A percentile compares a stretch with the other conserved stretches of the same genome.
phyloP scores from a whole-genome alignment of 1,140 invertebrate genomes.

The Psix sp. region DNA sequence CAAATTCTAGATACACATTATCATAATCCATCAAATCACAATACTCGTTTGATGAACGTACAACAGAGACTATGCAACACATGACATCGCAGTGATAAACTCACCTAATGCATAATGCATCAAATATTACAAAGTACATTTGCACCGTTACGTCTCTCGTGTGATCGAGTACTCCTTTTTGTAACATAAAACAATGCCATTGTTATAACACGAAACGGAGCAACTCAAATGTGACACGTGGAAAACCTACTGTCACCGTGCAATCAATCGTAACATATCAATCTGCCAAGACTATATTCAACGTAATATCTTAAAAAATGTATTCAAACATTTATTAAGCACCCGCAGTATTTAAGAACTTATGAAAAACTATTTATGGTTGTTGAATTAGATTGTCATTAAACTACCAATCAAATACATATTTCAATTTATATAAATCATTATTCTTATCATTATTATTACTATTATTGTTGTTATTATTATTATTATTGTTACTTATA shows the following conservation, averaged over 20 bases:
- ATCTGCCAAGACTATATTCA: no score
- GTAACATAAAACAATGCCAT: constrained; percentile 33
- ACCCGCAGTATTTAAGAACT: no score
- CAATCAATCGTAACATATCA: constrained; percentile 25
- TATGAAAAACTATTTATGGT: no score
- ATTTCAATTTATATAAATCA: no score
- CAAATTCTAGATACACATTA: constrained; percentile 44
- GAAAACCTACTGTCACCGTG: constrained; percentile 21
- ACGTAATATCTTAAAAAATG: no score
- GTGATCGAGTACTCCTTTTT: constrained; percentile 27
- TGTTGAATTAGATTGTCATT: no score
- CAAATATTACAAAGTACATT: constrained; percentile 46
- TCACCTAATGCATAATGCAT: constrained; percentile 45
- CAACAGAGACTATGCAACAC: constrained; percentile 20
- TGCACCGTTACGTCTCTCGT: constrained; percentile 27
- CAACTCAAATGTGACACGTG: constrained; percentile 32
- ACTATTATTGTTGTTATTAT: no score
- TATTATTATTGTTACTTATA: no score
- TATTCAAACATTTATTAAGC: no score
- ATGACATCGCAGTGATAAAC: constrained; percentile 37
- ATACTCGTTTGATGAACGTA: constrained; percentile 50
- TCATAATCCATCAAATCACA: constrained; percentile 53
- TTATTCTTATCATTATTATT: no score
- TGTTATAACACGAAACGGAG: constrained; percentile 16
- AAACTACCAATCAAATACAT: no score